A percentile compares a stretch with the other conserved stretches of the same genome.
These are phyloP conservation scores for Psammodynastes pulverulentus DNA, from an alignment of 2,113 vertebrate genomes.

Conservation along the genomic window DNA sequence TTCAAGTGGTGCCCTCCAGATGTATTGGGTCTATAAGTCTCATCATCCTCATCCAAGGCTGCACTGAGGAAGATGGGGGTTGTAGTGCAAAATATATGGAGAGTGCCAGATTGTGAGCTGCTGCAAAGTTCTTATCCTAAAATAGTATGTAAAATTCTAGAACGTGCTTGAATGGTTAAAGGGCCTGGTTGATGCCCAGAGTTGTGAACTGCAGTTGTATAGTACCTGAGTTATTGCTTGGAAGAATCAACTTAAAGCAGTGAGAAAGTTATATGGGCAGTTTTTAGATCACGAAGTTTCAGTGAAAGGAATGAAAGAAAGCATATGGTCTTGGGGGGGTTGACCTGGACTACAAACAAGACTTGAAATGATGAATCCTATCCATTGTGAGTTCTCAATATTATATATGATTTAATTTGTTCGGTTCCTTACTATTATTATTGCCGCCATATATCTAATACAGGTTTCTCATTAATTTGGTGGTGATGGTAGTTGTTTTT, in stretches of 20 bases:
- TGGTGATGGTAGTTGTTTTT: too few species aligned
- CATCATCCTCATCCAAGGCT: neutral
- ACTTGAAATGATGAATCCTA: slow-evolving; percentile 16
- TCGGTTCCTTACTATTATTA: neutral
- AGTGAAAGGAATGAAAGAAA: neutral
- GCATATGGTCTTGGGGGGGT: slow-evolving; percentile 6
- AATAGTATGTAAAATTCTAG: neutral
- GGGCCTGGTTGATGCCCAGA: neutral
- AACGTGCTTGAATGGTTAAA: neutral
- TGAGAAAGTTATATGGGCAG: neutral
- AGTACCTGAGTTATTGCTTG: neutral
- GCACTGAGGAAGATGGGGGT: neutral
- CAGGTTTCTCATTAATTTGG: neutral
- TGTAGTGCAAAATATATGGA: neutral
- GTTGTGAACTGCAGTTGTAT: neutral
- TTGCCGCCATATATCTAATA: neutral
- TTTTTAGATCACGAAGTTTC: neutral
- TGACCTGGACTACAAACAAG: slow-evolving; percentile 39
- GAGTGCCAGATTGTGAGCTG: neutral
- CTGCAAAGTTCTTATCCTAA: neutral
- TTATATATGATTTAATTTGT: slow-evolving; percentile 15
- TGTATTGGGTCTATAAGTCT: neutral
- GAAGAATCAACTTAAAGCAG: slow-evolving; percentile 42
- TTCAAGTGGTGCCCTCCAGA: neutral
- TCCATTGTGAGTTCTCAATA: slow-evolving; percentile 45